phyloP scores from a whole-genome alignment of 2,888 invertebrate species.

The Cosmorhoe ocellata region DNA sequence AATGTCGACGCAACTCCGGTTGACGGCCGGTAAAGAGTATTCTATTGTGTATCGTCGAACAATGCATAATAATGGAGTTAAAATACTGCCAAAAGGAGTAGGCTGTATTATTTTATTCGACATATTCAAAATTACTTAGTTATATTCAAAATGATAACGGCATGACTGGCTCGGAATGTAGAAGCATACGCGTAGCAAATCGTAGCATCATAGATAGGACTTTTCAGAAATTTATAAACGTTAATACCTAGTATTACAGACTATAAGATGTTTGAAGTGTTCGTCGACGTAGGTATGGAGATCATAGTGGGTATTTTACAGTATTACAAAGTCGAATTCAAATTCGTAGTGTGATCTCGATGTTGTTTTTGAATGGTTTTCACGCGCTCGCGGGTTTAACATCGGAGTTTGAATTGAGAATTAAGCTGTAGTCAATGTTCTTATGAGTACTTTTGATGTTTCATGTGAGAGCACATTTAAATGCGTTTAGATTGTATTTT shows the following conservation, averaged over 20 bases:
- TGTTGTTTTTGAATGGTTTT: constrained; percentile 15
- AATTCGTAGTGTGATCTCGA: constrained; percentile 24
- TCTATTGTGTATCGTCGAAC: constrained; percentile 40
- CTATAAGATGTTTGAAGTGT: constrained; percentile 44
- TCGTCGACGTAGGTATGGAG: constrained; percentile 28
- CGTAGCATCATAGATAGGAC: constrained; percentile 71
- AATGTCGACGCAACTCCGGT: constrained; percentile 33
- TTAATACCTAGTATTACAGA: constrained; percentile 69
- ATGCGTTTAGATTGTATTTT: constrained; percentile 10
- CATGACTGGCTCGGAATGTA: constrained; percentile 55
- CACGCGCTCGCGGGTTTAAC: constrained; percentile 3
- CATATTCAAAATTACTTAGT: constrained; percentile 36
- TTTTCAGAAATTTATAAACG: constrained; percentile 81
- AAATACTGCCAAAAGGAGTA: constrained; percentile 42
- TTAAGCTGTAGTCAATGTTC: constrained; percentile 34
- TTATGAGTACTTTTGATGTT: constrained; percentile 35
- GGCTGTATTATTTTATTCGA: constrained; percentile 31
- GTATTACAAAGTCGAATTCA: constrained; percentile 52
- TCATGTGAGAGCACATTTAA: constrained; percentile 26
- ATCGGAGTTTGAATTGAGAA: constrained; percentile 15
- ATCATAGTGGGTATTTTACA: constrained; percentile 53
- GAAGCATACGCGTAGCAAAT: constrained; percentile 53
- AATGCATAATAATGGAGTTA: constrained; percentile 49
- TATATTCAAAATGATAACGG: constrained; percentile 39
- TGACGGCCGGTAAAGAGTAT: constrained; percentile 39